Base-by-base conservation (phyloP, 2,113 vertebrate species). In the Chaetorhynchus papuensis region DNA sequence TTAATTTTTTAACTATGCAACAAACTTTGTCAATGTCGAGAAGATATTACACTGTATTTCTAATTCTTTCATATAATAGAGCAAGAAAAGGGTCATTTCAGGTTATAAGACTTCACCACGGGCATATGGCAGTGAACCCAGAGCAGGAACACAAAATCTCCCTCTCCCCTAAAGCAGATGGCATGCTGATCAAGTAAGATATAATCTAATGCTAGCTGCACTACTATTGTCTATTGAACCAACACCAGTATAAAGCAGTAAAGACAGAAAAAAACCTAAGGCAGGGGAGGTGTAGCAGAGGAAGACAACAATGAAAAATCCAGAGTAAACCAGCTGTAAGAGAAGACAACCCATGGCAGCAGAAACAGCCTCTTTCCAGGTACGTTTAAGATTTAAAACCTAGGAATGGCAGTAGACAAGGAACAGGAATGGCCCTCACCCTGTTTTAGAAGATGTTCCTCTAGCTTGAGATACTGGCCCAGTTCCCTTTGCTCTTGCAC, bases 91-190 rank as follows among this genome's bases (percentile, higher is more conserved):
- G 77, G 89, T 91, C 68, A 64, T 69, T 88, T 61, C 56, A 72
- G 83, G 83, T 83, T 76, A 80, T 2, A 7, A 0, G 0, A 47
- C 39, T 89, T 71, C 37, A 71, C 70, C 56, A 54, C 0, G 0
- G 76, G 64, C 91, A 85, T 27, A 91, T 45, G 86, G 87, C 91
- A 84, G 60, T 49, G 49, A 96, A 95, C 50, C 68, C 78, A 71
- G 45, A 79, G 64, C 52, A 88, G 52, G 90, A 80, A 76, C 33
- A 56, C 41, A 82, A 90, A 90, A 85, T 79, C 56, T 59, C 30
- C 52, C 61, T 94, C 74, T 83, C 56, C 61, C 57, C 49, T 94
- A 89, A 83, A 91, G 90, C 90, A 94, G 89, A 90, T 83, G 79
- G 82, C 69, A 63, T 6, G 30, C 47, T 78, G 74, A 93, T 79